Evolutionary conservation across 2,888 invertebrate species (phyloP), one percentile per base, ranked within the genome.

Genomic region (Drosophila conformis): DNA sequence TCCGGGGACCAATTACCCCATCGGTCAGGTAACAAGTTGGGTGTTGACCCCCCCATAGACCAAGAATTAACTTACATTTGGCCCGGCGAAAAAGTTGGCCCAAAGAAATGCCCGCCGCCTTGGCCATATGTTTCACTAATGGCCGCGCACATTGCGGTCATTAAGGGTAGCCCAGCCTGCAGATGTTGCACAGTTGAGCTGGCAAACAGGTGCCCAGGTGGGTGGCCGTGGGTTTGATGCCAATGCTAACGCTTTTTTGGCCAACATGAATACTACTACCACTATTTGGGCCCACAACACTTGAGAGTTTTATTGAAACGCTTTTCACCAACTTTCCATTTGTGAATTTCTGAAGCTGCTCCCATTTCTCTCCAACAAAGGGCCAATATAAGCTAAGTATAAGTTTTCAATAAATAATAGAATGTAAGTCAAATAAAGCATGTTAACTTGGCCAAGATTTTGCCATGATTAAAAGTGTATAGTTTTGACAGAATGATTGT

Each of bases 71-170:
- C 83, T 83, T 89, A 87, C 70, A 84, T 74, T 77, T 70, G 75
- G 69, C 64, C 56, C 57, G 64, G 56, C 74, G 61, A 74, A 83
- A 79, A 88, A 88, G 67, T 85, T 87, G 69, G 85, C 72, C 72
- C 76, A 72, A 78, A 66, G 78, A 76, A 78, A 82, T 66, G 53
- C 54, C 49, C 48, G 61, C 51, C 52, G 36, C 38, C 54, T 56
- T 35, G 65, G 89, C 87, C 89, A 87, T 87, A 87, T 87, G 87
- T 87, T 89, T 82, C 85, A 78, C 87, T 87, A 87, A 87, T 87
- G 89, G 87, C 82, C 73, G 85, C 84, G 87, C 86, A 81, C 87
- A 87, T 81, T 89, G 84, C 75, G 85, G 87, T 83, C 87, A 89
- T 87, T 89, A 87, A 87, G 78, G 69, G 69, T 40, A 18, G 21